Conservation (phyloP, 2,797 vertebrate species). For the Chaunax sp. region DNA sequence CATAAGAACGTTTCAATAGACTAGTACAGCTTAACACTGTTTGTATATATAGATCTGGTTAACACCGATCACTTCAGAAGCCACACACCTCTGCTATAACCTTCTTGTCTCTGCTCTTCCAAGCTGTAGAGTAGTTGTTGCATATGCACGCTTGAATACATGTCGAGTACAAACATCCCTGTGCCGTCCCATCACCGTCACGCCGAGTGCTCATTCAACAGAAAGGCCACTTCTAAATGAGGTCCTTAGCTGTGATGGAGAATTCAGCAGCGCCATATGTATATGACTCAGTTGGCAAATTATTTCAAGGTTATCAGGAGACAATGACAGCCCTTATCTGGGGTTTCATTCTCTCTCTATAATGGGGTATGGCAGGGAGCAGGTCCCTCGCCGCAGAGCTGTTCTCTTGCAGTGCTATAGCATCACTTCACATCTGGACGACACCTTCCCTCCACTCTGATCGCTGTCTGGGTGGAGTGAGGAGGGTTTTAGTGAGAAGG, state of each 20-base stretch:
- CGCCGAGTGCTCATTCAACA: conserved; percentile 12
- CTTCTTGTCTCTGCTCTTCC: conserved; percentile 35
- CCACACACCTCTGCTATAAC: no score
- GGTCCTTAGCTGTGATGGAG: conserved; percentile 7
- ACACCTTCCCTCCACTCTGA: conserved; percentile 29
- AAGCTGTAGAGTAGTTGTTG: no score
- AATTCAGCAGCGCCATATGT: conserved; percentile 28
- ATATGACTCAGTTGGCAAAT: conserved; percentile 36
- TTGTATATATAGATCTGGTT: no score
- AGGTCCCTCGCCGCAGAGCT: conserved; percentile 42
- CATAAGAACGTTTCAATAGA: no score
- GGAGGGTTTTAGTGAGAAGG: conserved; percentile 15
- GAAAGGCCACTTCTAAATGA: conserved; percentile 23
- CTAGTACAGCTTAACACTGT: no score
- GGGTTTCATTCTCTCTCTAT: conserved; percentile 63
- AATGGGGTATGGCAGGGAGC: conserved; percentile 61
- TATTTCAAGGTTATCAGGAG: conserved; percentile 65
- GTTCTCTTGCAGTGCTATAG: conserved; percentile 33
- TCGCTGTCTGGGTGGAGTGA: neutral
- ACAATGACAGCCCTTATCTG: conserved; percentile 58
- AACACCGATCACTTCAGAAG: no score
- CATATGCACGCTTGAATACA: no score
- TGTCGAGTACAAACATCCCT: no score
- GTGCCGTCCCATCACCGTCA: neutral
- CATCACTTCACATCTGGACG: conserved; percentile 66